These are phyloP conservation scores for Pinna nobilis DNA, from an alignment of 1,140 invertebrate species.

Conservation along the genomic window DNA sequence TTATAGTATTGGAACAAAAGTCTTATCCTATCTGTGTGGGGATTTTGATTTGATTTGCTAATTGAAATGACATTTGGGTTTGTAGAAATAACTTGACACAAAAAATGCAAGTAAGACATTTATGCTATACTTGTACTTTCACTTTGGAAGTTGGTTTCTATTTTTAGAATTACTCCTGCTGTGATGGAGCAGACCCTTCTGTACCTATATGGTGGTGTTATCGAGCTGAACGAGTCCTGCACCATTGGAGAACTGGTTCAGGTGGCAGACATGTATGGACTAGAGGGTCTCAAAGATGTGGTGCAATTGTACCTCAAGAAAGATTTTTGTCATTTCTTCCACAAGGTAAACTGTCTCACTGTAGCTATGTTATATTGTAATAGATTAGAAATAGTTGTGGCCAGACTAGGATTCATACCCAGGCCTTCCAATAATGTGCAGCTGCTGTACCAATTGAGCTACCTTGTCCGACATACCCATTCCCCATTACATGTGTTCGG, in stretches of 20 bases:
- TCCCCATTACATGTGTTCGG: neutral
- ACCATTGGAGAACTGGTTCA: constrained; percentile 90
- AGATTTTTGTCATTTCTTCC: constrained; percentile 93
- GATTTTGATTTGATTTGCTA: neutral
- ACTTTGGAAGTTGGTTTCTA: no score
- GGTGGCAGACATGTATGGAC: constrained; percentile 88
- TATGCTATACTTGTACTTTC: no score
- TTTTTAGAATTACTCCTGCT: constrained; percentile 84
- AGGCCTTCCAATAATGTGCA: no score
- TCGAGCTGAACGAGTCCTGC: constrained; percentile 87
- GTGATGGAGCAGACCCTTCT: constrained; percentile 91
- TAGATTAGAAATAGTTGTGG: no score
- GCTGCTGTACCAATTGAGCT: no score
- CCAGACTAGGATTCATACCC: no score
- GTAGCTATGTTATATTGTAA: no score
- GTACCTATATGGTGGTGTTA: constrained; percentile 93
- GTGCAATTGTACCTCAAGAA: constrained; percentile 89
- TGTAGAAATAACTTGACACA: neutral
- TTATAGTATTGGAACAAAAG: no score
- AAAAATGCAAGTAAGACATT: constrained; percentile 31
- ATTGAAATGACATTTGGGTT: neutral
- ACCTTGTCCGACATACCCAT: no score
- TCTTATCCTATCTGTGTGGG: neutral
- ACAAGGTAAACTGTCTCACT: no score
- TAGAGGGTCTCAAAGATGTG: constrained; percentile 92